Base-by-base conservation (phyloP, 2,113 vertebrate species). In the Xenopus laevis region DNA sequence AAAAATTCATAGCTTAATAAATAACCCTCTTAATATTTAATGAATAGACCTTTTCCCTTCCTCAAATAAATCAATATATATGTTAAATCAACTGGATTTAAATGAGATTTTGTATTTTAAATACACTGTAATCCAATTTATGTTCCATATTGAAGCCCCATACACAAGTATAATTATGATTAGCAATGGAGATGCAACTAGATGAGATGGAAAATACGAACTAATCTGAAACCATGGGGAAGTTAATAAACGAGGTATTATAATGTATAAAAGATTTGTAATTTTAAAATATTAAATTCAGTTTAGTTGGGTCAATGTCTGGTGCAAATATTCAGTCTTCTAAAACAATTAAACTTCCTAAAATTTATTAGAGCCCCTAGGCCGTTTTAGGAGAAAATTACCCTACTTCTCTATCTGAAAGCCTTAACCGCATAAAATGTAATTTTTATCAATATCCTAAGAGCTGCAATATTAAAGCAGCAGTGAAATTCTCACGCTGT, bases 391-490 rank as follows among this genome's bases (percentile, higher is more conserved):
- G 72, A 80, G 79, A 80, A 73, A 53, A 1, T 65, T 71, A 62
- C 58, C 79, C 77, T 27, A 15, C 65, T 72, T 80, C 81, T 79
- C 73, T 79, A 78, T 80, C 82, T 81, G 80, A 83, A 80, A 81
- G 85, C 81, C 83, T 58, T 45, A 7, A 81, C 82, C 79, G 79
- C 81, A 83, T 83, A 83, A 88, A 84, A 90, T 84, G 88, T 64
- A 79, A 89, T 88, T 93, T 88, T 91, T 88, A 89, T 91, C 89
- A 87, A 90, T 90, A 92, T 84, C 83, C 86, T 84, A 85, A 87
- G 78, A 84, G 88, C 89, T 88, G 79, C 84, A 84, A 83, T 83
- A 83, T 88, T 86, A 86, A 71, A 88, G 87, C 79, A 45, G 79
- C 2, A 71, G 70, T 72, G 86, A 89, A 86, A 88, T 82, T 87